A percentile compares a stretch with the other conserved stretches of the same genome.
Conservation (phyloP, 1,140 invertebrate species). For the Akabosia matsudoensis region DNA sequence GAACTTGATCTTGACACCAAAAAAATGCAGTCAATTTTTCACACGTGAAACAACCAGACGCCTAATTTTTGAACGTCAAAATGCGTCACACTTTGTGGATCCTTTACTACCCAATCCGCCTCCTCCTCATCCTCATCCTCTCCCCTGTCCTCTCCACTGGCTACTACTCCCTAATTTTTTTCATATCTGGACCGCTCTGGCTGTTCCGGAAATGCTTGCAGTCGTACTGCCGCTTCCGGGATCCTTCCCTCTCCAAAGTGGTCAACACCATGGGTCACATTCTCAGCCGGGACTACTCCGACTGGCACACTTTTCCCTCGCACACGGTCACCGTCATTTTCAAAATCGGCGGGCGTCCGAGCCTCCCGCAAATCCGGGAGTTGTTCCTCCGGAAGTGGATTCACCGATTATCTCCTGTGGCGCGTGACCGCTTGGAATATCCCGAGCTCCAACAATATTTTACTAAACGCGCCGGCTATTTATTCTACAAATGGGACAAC, state of each 20-base stretch:
- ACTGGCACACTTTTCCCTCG: background rate
- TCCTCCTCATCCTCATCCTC: background rate
- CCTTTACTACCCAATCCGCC: background rate
- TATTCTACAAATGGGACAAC: background rate
- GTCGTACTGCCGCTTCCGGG: background rate
- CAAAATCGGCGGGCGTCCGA: background rate
- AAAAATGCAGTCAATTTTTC: too few species aligned
- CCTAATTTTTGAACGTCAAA: background rate
- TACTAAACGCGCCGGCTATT: background rate
- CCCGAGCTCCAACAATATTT: slow-evolving; percentile 5
- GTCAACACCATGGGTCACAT: background rate
- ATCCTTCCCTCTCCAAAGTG: background rate
- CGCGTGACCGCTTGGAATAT: background rate
- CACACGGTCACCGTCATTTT: background rate
- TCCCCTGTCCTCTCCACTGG: background rate
- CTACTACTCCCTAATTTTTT: background rate
- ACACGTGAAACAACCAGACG: background rate
- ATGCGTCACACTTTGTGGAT: background rate
- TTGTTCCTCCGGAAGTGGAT: background rate
- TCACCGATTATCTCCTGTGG: background rate
- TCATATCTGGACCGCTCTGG: background rate
- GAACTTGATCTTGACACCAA: too few species aligned
- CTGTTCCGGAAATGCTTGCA: background rate
- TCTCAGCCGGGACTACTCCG: background rate
- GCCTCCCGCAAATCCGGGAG: background rate